Conservation (phyloP, 2,888 invertebrate species). For the Dusona sp. region DNA sequence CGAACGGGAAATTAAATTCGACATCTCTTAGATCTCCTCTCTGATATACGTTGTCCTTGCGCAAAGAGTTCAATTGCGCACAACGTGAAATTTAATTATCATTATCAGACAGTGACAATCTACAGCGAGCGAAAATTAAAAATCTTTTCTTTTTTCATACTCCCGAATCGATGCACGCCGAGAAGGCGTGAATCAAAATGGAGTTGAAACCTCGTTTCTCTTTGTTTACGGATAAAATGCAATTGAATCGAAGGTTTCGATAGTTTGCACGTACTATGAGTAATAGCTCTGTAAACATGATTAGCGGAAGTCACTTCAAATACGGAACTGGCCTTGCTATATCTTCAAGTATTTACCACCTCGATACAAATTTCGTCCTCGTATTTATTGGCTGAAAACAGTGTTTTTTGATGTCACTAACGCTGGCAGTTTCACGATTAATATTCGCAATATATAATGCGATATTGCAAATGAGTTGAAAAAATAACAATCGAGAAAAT, state of each 20-base stretch:
- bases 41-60: slow-evolving; percentile 28
- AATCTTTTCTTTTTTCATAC: background rate
- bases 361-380: slow-evolving; percentile 43
- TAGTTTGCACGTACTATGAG: background rate
- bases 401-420: background rate
- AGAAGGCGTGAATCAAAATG: background rate
- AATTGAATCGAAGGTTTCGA: slow-evolving; percentile 42
- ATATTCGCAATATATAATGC: no score
- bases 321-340: slow-evolving; percentile 51
- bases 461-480: background rate
- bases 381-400: background rate
- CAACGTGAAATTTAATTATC: slow-evolving; percentile 30
- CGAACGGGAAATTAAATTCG: background rate
- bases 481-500: background rate
- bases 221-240: background rate
- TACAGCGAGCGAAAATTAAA: background rate
- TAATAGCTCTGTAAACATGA: slow-evolving; percentile 10
- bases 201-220: slow-evolving; percentile 11
- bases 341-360: slow-evolving; percentile 54
- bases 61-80: background rate
- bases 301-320: slow-evolving; percentile 46
- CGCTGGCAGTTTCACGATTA: background rate
- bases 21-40: slow-evolving; percentile 1
- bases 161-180: background rate
- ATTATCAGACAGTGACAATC: slow-evolving; percentile 40